phyloP scores from a whole-genome alignment of 2,113 vertebrate genomes.

The Puntigrus tetrazona region DNA sequence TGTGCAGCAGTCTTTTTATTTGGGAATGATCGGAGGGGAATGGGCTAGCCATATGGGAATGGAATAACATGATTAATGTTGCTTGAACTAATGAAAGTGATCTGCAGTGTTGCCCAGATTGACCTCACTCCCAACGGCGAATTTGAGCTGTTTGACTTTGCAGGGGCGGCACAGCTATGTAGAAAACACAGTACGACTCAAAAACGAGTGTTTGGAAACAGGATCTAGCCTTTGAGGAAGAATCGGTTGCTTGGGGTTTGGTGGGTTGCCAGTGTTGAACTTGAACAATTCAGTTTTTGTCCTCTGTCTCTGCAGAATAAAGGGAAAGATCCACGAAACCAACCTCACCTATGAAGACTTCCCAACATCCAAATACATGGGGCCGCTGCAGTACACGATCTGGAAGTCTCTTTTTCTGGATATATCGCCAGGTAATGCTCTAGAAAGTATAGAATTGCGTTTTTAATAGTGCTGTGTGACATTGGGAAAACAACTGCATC shows the following conservation, averaged over 20 bases:
- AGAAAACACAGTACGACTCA: not conserved
- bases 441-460: not conserved
- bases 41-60: not conserved
- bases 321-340: constrained; percentile 96
- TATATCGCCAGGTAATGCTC: constrained; percentile 87
- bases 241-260: not conserved
- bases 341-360: constrained; percentile 97
- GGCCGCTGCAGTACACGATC: constrained; percentile 95
- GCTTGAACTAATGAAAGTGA: constrained; percentile 35
- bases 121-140: constrained; percentile 18
- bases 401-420: constrained; percentile 98
- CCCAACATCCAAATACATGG: constrained; percentile 97
- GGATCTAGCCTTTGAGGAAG: not conserved
- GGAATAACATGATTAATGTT: constrained; percentile 40
- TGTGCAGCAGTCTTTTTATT: constrained; percentile 7
- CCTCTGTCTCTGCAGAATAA: constrained; percentile 79
- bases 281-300: constrained; percentile 12
- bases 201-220: constrained; percentile 13
- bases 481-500: not conserved
- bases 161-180: not conserved
- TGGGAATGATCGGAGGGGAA: not conserved
- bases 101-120: constrained; percentile 27
- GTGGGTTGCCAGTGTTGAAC: not conserved
- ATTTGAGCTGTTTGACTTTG: constrained; percentile 36
- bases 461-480: not conserved